Base-by-base conservation (phyloP, 1,140 invertebrate genomes). In the Hylaeus volcanicus region DNA sequence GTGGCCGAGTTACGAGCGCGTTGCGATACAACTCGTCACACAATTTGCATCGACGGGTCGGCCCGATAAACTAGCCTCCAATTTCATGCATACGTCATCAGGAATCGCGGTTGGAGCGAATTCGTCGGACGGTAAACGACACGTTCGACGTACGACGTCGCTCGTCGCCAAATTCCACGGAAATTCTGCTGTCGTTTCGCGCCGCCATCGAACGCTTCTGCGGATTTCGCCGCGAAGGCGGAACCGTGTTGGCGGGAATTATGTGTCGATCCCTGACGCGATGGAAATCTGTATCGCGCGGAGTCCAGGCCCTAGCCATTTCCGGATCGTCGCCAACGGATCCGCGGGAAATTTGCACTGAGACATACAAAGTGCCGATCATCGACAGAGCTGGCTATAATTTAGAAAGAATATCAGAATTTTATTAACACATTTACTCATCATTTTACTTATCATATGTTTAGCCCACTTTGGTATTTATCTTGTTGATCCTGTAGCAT, bases 11-110 rank as follows among this genome's bases (percentile, higher is more conserved):
- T 63, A 53, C 43, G 41, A 45, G 14, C 15, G 72, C 37, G 61
- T 48, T 5, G 45, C 43, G 43, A 48, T 48, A 48, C 45, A 48
- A 8, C 56, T 15, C 43, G 75, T 78, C 71, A 58, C 71, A 58
- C 83, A 78, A 82, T 86, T 77, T 53, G 70, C 79, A 85, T 74
- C 70, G 69, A 70, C 63, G 72, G 15, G 55, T 53, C 45, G 63
- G 56, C 11, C 43, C 74, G 79, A 82, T 76, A 86, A 86, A 86
- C 80, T 77, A 82, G 61, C 68, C 71, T 45, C 80, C 84, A 79
- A 82, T 86, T 86, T 86, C 85, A 83, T 86, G 84, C 84, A 86
- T 86, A 86, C 75, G 84, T 86, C 84, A 86, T 86, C 75, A 45
- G 77, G 74, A 81, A 83, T 11, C 2, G 8, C 56, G 39, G 55